Evolutionary conservation across 1,140 invertebrate species (phyloP), one percentile per base, ranked within the genome.

Genomic region (Drosophila mayri): DNA sequence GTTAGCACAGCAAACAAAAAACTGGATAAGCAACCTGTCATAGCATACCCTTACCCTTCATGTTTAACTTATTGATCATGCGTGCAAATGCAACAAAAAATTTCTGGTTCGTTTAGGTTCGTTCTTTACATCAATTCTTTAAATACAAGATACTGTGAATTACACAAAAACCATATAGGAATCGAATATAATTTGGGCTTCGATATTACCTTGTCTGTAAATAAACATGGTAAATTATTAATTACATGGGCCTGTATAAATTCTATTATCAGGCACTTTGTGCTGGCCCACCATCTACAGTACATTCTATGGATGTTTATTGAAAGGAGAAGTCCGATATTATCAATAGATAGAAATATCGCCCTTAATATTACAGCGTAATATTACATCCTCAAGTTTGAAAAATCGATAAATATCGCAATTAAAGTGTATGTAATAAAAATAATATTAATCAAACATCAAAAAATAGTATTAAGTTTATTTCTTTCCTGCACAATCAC

Each of bases 11-110:
- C 70, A 52, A 44, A 30, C 64, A 78, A 66, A 83, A 66, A 80
- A 84, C 81, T 84, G 66, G 81, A 84, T 80, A 80, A 80, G 72
- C 66, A 84, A 84, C 81, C 81, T 84, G 81, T 84, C 76, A 71
- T 63, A 60, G 20, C 14, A 9, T 44, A 38, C 43, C 28, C 32
- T 3, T 16, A 10, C 20, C 35, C 20, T 22, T 10, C 43, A 20
- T 8, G 12, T 46, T 46, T 22, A 44, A 20, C 18, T 20, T 44
- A 44, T 20, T 44, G 41, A 44, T 12, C 41, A 18, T 44, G 41
- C 41, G 41, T 44, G 18, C 5, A 20, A 44, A 44, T 11, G 18
- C 11, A 5, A 11, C 41, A 20, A 20, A 20, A 43, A 12, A 44
- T 12, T 2, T 20, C 5, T 6, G 18, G 10, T 11, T 44, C 10